Evolutionary conservation across 1,140 invertebrate genomes (phyloP).

Genomic region (Ceratina australensis): DNA sequence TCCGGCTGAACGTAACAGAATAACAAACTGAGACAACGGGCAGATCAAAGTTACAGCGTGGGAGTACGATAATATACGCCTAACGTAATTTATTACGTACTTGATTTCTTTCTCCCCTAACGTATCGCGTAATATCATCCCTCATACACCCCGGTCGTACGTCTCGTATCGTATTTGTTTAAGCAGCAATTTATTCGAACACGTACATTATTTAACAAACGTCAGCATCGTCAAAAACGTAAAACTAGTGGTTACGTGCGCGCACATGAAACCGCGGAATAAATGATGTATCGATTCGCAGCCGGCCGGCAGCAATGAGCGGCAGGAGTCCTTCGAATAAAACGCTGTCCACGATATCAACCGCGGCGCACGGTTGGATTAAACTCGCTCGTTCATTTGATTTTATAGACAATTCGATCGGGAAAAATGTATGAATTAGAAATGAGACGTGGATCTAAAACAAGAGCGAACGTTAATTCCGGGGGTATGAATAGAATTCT

Average conservation of each 20-base stretch:
- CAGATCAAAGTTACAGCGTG: not conserved
- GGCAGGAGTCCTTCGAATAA: not conserved
- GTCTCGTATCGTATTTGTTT: conserved; percentile 62
- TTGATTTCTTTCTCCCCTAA: conserved; percentile 1
- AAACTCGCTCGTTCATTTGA: no score
- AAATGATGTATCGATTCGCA: conserved; percentile 35
- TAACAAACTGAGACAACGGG: not conserved
- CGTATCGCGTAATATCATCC: conserved; percentile 12
- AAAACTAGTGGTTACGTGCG: conserved; percentile 17
- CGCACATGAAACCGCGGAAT: conserved; percentile 17
- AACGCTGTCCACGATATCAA: not conserved
- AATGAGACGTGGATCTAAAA: not conserved
- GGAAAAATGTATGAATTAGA: not conserved
- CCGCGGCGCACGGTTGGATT: not conserved
- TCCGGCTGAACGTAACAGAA: no score
- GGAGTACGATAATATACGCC: no score
- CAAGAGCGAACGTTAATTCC: not conserved
- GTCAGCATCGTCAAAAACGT: conserved; percentile 74
- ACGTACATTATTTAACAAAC: conserved; percentile 77
- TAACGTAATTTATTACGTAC: no score
- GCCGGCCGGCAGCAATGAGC: not conserved
- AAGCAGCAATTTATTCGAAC: conserved; percentile 76
- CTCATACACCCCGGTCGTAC: not conserved
- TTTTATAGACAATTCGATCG: no score
- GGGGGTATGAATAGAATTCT: no score